phyloP scores from a whole-genome alignment of 2,113 vertebrate genomes.

The Malurus cyaneus region DNA sequence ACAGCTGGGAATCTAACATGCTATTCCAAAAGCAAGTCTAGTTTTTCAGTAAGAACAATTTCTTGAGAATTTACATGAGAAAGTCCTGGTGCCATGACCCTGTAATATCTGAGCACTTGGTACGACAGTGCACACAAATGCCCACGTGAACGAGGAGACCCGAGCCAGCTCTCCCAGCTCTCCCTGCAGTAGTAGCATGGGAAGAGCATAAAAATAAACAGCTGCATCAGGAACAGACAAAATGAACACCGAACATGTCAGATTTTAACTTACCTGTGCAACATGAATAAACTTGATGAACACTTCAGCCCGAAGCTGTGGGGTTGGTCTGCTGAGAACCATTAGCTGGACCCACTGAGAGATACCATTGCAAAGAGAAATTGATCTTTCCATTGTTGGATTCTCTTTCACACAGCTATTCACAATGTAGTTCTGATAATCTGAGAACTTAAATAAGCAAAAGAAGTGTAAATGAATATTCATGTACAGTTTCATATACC shows the following conservation, averaged over 20 bases:
- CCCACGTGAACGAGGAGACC: background rate
- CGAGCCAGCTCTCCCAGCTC: background rate
- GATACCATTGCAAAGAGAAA: conserved; percentile 92
- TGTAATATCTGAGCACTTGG: background rate
- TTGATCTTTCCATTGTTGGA: conserved; percentile 93
- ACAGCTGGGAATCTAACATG: background rate
- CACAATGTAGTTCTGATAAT: conserved; percentile 93
- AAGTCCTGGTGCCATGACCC: background rate
- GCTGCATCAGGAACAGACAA: background rate
- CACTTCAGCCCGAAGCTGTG: conserved; percentile 92
- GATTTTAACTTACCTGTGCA: conserved; percentile 82
- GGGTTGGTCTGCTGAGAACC: conserved; percentile 93
- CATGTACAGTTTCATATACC: background rate
- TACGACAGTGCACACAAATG: background rate
- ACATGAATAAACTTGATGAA: conserved; percentile 96
- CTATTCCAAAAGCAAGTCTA: background rate
- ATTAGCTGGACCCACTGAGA: conserved; percentile 97
- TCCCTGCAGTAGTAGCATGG: background rate
- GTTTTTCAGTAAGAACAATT: background rate
- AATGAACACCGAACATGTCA: background rate
- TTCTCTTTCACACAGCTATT: conserved; percentile 93
- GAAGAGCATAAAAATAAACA: background rate
- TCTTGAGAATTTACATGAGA: background rate
- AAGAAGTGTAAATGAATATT: background rate
- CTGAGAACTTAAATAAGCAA: conserved; percentile 79